phyloP scores from a whole-genome alignment of 2,113 vertebrate genomes.

The Prochilodus magdalenae region DNA sequence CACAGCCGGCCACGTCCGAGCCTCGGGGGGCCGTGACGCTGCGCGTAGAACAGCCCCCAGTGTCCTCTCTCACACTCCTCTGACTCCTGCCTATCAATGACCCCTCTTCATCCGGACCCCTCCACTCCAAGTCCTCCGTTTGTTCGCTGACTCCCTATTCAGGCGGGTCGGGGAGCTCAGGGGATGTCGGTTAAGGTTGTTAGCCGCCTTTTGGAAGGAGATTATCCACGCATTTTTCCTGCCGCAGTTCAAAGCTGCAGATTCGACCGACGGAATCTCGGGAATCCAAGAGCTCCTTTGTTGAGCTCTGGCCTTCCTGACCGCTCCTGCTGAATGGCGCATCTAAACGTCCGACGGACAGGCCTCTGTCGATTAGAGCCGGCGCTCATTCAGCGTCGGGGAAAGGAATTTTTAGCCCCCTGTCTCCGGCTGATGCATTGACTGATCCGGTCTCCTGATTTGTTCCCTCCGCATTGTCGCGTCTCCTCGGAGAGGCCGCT shows the following conservation, averaged over 20 bases:
- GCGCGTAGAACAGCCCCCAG: conserved; percentile 67
- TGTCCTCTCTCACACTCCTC: conserved; percentile 60
- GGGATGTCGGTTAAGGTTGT: conserved; percentile 73
- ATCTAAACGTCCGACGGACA: conserved; percentile 63
- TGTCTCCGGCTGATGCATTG: not conserved
- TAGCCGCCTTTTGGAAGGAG: conserved; percentile 63
- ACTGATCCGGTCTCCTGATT: not conserved
- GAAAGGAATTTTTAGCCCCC: not conserved
- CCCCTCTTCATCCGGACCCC: conserved; percentile 68
- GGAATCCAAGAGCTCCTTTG: conserved; percentile 53
- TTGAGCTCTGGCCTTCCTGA: conserved; percentile 66
- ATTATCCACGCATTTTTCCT: conserved; percentile 78
- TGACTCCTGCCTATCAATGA: conserved; percentile 73
- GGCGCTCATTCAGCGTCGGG: conserved; percentile 7
- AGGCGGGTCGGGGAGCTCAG: conserved; percentile 55
- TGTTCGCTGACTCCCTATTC: conserved; percentile 39
- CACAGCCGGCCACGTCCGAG: conserved; percentile 55
- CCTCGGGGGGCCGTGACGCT: conserved; percentile 66
- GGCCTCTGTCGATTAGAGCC: conserved; percentile 44
- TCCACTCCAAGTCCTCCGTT: conserved; percentile 27
- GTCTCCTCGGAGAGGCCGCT: not conserved
- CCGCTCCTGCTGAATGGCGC: conserved; percentile 65
- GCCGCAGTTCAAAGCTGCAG: conserved; percentile 44
- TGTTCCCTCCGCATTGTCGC: not conserved
- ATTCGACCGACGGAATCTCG: conserved; percentile 50